Percentiles rank a stretch among this genome's conserved stretches.
phyloP scores from a whole-genome alignment of 2,888 invertebrate species.

The Orthosia cruda region DNA sequence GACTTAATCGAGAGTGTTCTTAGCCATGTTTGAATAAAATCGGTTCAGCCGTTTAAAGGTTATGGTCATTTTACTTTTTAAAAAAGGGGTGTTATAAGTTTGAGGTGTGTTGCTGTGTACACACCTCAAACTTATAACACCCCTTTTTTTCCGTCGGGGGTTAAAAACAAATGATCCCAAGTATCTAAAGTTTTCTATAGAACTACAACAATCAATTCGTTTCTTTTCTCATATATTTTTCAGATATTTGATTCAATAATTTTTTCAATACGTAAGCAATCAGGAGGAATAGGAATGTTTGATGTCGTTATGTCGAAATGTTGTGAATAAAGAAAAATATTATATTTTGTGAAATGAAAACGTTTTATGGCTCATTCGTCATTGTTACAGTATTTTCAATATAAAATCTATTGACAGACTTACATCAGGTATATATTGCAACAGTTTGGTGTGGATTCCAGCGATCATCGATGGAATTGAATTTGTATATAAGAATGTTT shows the following conservation, averaged over 20 bases:
- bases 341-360: slow-evolving; percentile 5
- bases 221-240: background rate
- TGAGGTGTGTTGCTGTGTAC: too few species aligned
- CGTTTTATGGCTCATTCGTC: slow-evolving; percentile 1
- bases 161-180: background rate
- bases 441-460: background rate
- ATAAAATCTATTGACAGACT: background rate
- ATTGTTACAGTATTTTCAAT: slow-evolving; percentile 6
- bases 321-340: slow-evolving; percentile 1
- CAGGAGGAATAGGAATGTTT: slow-evolving; percentile 13
- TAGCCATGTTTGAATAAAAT: too few species aligned
- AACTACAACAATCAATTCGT: background rate
- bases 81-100: too few species aligned
- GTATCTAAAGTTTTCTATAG: background rate
- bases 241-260: background rate
- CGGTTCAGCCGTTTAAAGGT: too few species aligned
- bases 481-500: background rate
- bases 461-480: slow-evolving; percentile 4
- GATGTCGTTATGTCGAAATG: slow-evolving; percentile 6
- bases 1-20: too few species aligned
- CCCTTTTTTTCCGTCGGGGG: too few species aligned
- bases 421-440: background rate
- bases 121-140: too few species aligned
- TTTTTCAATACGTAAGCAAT: slow-evolving; percentile 1
- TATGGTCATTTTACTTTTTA: too few species aligned